Base-by-base conservation (phyloP, 2,888 invertebrate species). In the Synanthedon vespiformis region DNA sequence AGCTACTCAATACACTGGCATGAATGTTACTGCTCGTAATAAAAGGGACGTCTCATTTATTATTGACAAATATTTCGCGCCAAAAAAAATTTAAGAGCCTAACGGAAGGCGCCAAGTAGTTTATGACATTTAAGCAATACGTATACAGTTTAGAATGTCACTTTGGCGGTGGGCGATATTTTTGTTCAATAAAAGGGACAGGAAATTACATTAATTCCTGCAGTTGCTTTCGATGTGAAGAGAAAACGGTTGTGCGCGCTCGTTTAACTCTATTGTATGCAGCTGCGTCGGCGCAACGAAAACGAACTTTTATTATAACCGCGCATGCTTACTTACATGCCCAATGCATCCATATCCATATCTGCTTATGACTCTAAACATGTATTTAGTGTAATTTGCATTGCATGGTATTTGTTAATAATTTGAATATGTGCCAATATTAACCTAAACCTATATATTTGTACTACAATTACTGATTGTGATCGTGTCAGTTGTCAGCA, bases 61-160 rank as follows among this genome's bases (percentile, higher is more conserved):
- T 86, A 84, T 85, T 86, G 81, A 85, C 83, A 86, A 85, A 86
- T 85, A 85, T 85, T 85, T 84, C 83, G 80, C 80, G 70, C 68
- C 67, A 61, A 78, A 81, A 81, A 76, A 80, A 74, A 68, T 68
- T 68, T 71, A 72, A 62, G 61, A 61, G 61, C 62, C 66, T 74
- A 80, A 80, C 83, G 80, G 84, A 82, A 86, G 85, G 85, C 85
- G 85, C 85, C 85, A 77, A 71, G 67, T 76, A 78, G 73, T 79
- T 77, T 75, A 80, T 78, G 77, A 72, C 76, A 70, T 79, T 77
- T 80, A 48, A 16, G 44, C 40, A 51, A 50, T n/a, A 40, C 22
- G 22, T 11, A 44, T 48, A 79, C 72, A 61, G 63, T 63, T 59
- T 63, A 74, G 73, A 74, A 74, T 74, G 66, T 56, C 61, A 67